Evolutionary conservation across 1,140 invertebrate genomes (phyloP).

Genomic region (Drosophila serrata): DNA sequence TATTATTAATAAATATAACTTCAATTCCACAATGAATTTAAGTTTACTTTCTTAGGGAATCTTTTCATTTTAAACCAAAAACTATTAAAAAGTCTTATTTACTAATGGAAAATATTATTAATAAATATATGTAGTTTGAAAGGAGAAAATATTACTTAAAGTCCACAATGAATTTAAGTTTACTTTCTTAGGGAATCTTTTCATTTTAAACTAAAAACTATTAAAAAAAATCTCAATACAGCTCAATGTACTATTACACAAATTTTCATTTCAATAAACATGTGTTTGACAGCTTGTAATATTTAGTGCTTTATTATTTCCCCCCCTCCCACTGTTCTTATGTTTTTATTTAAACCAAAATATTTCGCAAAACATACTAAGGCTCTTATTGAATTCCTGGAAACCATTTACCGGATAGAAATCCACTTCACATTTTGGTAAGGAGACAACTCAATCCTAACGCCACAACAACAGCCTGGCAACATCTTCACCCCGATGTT

Average conservation of each 20-base stretch:
- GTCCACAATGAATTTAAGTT: no score
- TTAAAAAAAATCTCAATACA: neutral
- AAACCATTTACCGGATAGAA: conserved; percentile 22
- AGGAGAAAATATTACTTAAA: no score
- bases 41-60: no score
- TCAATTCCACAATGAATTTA: no score
- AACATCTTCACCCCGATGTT: conserved; percentile 40
- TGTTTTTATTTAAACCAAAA: conserved; percentile 15
- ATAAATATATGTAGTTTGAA: no score
- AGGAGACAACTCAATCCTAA: conserved; percentile 37
- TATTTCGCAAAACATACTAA: neutral
- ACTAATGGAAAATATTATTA: no score
- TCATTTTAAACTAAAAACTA: neutral
- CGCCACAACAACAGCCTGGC: conserved; percentile 23
- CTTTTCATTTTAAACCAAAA: no score
- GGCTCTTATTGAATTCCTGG: conserved; percentile 9
- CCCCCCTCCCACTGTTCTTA: conserved; percentile 9
- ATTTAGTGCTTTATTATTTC: conserved; percentile 1
- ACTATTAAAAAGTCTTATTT: no score
- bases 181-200: neutral
- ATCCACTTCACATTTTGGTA: conserved; percentile 7
- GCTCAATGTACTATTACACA: neutral
- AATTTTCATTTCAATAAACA: conserved; percentile 14
- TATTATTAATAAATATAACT: no score
- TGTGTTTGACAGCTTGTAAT: conserved; percentile 11